Conservation (phyloP, 2,797 vertebrate species). For the Rhinogobio ventralis region DNA sequence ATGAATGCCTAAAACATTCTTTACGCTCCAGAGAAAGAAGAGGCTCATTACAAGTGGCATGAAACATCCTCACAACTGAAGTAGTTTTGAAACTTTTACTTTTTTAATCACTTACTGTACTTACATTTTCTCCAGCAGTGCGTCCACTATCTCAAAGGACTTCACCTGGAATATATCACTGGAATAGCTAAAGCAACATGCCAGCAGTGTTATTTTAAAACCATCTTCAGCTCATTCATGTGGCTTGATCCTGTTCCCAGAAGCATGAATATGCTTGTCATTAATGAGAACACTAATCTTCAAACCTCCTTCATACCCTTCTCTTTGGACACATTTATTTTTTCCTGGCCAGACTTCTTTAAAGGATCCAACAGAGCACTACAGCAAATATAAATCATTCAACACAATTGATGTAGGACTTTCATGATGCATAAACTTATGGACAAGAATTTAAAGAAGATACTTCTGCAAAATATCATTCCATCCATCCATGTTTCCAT, state of each 20-base stretch:
- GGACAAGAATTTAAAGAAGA: not conserved
- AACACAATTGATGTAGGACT: not conserved
- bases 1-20: constrained; percentile 13
- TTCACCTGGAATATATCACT: not conserved
- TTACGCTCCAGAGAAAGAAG: not conserved
- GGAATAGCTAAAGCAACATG: constrained; percentile 3
- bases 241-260: not conserved
- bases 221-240: not conserved
- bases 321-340: constrained; percentile 1
- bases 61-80: not conserved
- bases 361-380: not conserved
- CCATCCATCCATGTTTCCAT: no score
- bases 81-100: not conserved
- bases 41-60: not conserved
- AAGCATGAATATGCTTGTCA: not conserved
- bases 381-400: not conserved
- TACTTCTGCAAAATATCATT: not conserved
- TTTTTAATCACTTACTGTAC: not conserved
- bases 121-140: not conserved
- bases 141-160: not conserved
- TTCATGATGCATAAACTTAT: not conserved
- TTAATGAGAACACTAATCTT: not conserved
- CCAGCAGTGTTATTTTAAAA: not conserved
- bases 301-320: not conserved
- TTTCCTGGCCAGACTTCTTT: not conserved